These are phyloP conservation scores for Gallinago jamesoni DNA, from an alignment of 2,113 vertebrate species.

Conservation along the genomic window DNA sequence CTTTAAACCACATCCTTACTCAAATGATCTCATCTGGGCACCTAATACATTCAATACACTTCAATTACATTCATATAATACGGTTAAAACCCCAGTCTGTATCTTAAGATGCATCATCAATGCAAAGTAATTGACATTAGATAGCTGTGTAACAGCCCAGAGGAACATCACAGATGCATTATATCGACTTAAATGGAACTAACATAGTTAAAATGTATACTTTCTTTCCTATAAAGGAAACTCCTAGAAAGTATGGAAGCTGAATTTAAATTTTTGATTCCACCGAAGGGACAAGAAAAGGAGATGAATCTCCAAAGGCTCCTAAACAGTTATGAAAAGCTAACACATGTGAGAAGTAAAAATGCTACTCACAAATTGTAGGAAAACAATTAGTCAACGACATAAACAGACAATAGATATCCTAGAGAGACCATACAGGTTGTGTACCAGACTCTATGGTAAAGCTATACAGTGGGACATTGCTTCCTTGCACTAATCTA, in stretches of 20 bases:
- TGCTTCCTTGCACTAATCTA: background rate
- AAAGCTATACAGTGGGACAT: background rate
- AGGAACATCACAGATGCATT: background rate
- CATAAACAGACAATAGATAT: background rate
- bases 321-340: background rate
- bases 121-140: background rate
- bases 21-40: background rate
- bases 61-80: background rate
- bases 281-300: background rate
- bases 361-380: background rate
- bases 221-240: background rate
- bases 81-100: background rate
- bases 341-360: background rate
- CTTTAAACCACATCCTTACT: background rate
- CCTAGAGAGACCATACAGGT: background rate
- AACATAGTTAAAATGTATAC: background rate
- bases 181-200: background rate
- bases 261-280: conserved; percentile 11
- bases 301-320: background rate
- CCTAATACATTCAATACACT: background rate
- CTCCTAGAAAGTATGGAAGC: background rate
- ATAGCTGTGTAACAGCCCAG: background rate
- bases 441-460: background rate
- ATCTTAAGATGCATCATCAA: background rate
- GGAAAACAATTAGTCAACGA: background rate